Conservation (phyloP, 2,113 vertebrate species). For the Notarius lentiginosus region DNA sequence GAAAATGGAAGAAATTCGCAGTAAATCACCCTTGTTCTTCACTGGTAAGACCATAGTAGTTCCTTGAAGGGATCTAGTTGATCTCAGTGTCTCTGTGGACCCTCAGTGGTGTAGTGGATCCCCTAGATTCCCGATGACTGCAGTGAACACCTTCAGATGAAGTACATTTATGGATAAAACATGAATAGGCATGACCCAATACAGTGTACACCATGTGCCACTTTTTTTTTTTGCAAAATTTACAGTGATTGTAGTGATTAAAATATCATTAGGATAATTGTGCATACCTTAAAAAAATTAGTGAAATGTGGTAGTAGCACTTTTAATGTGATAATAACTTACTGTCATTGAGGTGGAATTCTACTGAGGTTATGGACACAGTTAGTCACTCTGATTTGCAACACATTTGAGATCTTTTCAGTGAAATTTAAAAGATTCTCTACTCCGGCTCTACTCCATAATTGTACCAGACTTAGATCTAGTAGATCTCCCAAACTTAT, state of each 20-base stretch:
- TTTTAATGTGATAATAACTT: neutral
- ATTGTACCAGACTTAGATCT: neutral
- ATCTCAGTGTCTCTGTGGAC: constrained; percentile 36
- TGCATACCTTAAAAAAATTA: neutral
- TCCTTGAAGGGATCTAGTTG: constrained; percentile 7
- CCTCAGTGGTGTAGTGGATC: neutral
- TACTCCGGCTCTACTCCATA: neutral
- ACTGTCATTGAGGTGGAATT: neutral
- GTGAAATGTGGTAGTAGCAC: neutral
- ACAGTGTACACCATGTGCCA: neutral
- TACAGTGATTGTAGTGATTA: neutral
- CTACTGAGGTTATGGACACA: neutral
- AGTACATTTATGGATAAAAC: constrained; percentile 23
- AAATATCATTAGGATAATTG: neutral
- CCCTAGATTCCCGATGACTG: neutral
- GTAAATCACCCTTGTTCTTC: constrained; percentile 91
- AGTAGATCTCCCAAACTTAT: neutral
- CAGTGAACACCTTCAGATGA: neutral
- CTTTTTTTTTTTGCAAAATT: neutral
- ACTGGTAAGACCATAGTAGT: constrained; percentile 83
- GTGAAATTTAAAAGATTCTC: neutral
- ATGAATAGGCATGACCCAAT: neutral
- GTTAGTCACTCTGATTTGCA: neutral
- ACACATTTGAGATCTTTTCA: neutral
- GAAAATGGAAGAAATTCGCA: constrained; percentile 96